phyloP scores from a whole-genome alignment of 2,113 vertebrate species.

The Alectura lathami region DNA sequence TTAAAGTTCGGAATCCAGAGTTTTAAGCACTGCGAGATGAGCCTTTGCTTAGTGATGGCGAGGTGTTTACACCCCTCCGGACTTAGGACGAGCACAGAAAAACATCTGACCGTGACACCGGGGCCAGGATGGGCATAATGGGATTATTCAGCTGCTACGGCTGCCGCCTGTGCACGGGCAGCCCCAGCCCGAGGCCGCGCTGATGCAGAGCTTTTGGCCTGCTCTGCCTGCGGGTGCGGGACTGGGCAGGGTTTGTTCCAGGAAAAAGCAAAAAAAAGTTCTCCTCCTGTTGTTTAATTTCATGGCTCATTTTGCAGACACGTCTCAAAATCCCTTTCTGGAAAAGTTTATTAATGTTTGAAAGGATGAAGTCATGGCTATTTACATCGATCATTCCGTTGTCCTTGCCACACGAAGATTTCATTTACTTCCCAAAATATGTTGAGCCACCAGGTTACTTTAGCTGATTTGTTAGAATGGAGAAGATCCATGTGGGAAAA shows the following conservation, averaged over 20 bases:
- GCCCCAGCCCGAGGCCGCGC: background rate
- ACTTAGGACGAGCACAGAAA: background rate
- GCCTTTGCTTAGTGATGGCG: background rate
- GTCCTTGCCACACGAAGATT: background rate
- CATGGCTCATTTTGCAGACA: background rate
- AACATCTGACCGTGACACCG: background rate
- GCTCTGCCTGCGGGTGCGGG: background rate
- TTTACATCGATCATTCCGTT: background rate
- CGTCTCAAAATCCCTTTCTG: background rate
- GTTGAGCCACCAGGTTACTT: background rate
- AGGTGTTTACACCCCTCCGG: background rate
- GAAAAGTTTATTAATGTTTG: background rate
- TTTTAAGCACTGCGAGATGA: background rate
- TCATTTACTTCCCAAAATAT: background rate
- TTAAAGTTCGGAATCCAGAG: background rate
- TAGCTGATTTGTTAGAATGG: background rate
- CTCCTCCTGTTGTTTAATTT: background rate
- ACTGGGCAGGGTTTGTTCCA: background rate
- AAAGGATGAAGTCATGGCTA: background rate
- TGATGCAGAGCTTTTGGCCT: background rate
- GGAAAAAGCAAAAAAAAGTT: background rate
- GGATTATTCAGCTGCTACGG: slow-evolving; percentile 1
- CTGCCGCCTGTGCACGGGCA: background rate
- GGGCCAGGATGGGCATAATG: background rate
- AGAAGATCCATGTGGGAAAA: background rate